Evolutionary conservation across 2,797 vertebrate genomes (phyloP), one percentile per base, ranked within the genome.

Genomic region (Helicolenus hilgendorfi): DNA sequence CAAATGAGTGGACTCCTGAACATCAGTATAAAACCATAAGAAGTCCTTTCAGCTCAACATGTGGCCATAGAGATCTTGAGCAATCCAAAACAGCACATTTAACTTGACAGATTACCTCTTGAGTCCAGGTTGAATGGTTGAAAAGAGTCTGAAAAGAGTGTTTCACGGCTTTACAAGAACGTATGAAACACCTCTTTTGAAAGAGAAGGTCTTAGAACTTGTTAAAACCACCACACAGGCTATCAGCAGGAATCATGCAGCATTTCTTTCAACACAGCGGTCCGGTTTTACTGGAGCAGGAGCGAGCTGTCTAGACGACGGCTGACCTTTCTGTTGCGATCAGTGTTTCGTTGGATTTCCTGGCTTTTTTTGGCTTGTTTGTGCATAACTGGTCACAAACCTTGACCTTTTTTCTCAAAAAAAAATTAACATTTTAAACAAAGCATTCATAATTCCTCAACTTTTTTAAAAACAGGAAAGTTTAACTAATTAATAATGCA

Each of bases 321-420:
- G 69, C 20, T 96, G 96, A 97, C 95, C 96, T 97, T 97, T 97
- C 72, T 79, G 82, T 56, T 76, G 74, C 72, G 64, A 87, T 87
- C 70, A 29, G 79, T 64, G 81, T 83, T 96, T 75, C 11, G 10
- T 74, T 58, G 84, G 55, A 82, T 82, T 85, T 80, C 53, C 73
- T 59, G 55, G 63, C 35, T 71, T 79, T 81, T 83, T 80, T 79
- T 64, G 72, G 72, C 68, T 77, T 85, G 69, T 88, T 79, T 95
- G 88, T 84, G 84, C 71, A 75, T 89, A 86, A 93, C 87, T 84
- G 20, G 38, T 89, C 81, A 72, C 80, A 89, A 83, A 89, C 70
- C 26, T 5, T 92, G 88, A 93, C 94, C 93, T 95, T 92, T 91
- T 75, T 84, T 18, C 18, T 14, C 13, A 1, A 7, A 69, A 20